Conservation (phyloP, 2,113 vertebrate genomes). For the Carollia perspicillata region DNA sequence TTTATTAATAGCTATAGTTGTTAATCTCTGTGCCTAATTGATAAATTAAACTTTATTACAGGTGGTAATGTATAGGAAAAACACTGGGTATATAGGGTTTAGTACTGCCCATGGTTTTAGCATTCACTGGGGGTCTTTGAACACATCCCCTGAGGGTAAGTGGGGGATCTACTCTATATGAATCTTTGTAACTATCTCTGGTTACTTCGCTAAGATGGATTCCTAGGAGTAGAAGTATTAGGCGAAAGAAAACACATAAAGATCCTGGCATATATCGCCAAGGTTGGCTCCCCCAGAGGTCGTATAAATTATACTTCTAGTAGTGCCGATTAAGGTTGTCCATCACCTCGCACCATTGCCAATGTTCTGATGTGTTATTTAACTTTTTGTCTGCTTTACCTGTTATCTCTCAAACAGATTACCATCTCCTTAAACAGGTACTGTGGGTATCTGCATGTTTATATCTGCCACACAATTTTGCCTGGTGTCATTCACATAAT, state of each 20-base stretch:
- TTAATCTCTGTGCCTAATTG: too few species aligned
- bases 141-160: not conserved
- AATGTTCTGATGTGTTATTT: not conserved
- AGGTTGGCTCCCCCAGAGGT: not conserved
- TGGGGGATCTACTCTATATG: not conserved
- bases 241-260: not conserved
- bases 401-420: not conserved
- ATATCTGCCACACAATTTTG: not conserved
- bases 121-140: not conserved
- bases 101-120: not conserved
- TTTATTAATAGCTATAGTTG: too few species aligned
- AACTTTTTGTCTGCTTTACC: not conserved
- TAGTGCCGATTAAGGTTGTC: not conserved
- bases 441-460: not conserved
- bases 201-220: constrained; percentile 3
- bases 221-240: not conserved
- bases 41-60: not conserved
- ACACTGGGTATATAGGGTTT: not conserved
- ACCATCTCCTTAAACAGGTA: not conserved
- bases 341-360: not conserved
- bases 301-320: not conserved
- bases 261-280: not conserved
- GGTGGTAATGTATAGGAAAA: not conserved
- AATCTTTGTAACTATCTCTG: not conserved
- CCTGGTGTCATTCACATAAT: not conserved